phyloP scores from a whole-genome alignment of 2,888 invertebrate species.

The Glaucopsyche alexis region DNA sequence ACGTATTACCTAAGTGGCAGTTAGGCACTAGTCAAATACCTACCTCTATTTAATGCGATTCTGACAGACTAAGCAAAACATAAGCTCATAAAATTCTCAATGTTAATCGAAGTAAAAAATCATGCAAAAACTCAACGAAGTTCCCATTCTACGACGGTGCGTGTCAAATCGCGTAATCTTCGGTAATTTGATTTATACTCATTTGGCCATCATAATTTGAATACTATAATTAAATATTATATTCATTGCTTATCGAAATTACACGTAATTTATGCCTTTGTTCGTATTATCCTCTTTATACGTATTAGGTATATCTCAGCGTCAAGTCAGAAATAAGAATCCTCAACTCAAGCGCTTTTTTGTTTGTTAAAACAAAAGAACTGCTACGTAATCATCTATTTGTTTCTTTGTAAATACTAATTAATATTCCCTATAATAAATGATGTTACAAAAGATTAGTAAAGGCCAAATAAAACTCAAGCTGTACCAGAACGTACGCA shows the following conservation, averaged over 20 bases:
- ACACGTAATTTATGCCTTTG: slow-evolving; percentile 1
- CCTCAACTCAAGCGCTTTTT: too few relatives aligned
- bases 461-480: too few relatives aligned
- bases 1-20: too few relatives aligned
- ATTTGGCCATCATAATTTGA: slow-evolving; percentile 9
- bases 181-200: slow-evolving; percentile 14
- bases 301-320: too few relatives aligned
- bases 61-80: not conserved
- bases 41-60: not conserved
- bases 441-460: too few relatives aligned
- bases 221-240: slow-evolving; percentile 20
- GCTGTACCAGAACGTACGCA: too few relatives aligned
- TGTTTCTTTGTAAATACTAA: too few relatives aligned
- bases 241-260: slow-evolving; percentile 6
- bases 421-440: too few relatives aligned
- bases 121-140: slow-evolving; percentile 15
- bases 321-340: too few relatives aligned
- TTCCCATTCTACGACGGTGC: not conserved
- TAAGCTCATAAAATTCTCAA: slow-evolving; percentile 1
- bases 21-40: too few relatives aligned
- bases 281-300: not conserved
- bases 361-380: too few relatives aligned
- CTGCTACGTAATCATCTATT: too few relatives aligned
- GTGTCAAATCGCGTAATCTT: slow-evolving; percentile 14
- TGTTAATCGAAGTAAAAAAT: slow-evolving; percentile 14